A percentile compares a stretch with the other conserved stretches of the same genome.
Evolutionary conservation across 37 sponge, comb jelly and placozoan genomes (phyloP).

Genomic region (Chondrosia reniformis): DNA sequence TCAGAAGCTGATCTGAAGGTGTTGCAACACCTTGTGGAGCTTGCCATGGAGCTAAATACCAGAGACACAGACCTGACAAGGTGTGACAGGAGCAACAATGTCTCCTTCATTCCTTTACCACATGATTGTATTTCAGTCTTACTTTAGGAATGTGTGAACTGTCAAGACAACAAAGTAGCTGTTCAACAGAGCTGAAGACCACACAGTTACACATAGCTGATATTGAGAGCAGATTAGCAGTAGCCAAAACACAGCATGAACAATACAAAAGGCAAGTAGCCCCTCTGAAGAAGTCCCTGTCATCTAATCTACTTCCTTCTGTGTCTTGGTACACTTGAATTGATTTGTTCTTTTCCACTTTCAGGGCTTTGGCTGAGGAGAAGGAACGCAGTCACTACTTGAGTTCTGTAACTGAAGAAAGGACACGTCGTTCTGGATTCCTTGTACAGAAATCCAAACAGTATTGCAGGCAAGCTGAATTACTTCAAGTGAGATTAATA

Average conservation of each 20-base stretch:
- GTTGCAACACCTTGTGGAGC: constrained; percentile 25
- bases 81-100: too few relatives aligned
- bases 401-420: constrained; percentile 2
- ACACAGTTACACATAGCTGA: too few relatives aligned
- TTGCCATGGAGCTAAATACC: constrained; percentile 28
- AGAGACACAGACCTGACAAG: constrained; percentile 62
- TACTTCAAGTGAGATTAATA: constrained; percentile 31
- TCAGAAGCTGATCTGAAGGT: constrained; percentile 3
- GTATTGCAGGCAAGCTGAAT: constrained; percentile 41
- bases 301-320: too few relatives aligned
- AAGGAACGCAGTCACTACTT: neutral
- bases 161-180: too few relatives aligned
- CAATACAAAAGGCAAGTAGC: too few relatives aligned
- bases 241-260: too few relatives aligned
- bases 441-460: constrained; percentile 54
- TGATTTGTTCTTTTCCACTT: neutral
- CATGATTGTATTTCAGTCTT: neutral
- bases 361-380: neutral
- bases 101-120: too few relatives aligned
- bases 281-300: too few relatives aligned
- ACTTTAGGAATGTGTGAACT: neutral
- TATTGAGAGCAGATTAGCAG: too few relatives aligned
- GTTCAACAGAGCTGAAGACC: too few relatives aligned
- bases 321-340: neutral
- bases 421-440: constrained; percentile 31